Evolutionary conservation across 2,888 invertebrate genomes (phyloP).

Genomic region (Cephus sareptanus): DNA sequence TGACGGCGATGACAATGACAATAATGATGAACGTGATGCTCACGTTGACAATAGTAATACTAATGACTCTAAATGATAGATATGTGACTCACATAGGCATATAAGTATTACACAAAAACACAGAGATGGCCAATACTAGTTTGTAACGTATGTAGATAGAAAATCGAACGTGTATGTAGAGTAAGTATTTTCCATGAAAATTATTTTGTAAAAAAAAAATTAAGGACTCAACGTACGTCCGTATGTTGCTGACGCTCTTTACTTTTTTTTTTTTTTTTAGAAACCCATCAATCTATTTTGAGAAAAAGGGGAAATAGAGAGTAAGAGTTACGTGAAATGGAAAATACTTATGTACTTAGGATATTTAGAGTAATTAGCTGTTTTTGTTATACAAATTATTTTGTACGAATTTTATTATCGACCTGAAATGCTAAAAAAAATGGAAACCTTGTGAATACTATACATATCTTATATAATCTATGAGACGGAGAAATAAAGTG

Average conservation of each 20-base stretch:
- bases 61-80: not conserved
- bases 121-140: conserved; percentile 56
- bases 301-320: not conserved
- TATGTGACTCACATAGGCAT: conserved; percentile 10
- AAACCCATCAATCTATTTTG: not conserved
- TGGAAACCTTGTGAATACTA: conserved; percentile 57
- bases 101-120: not conserved
- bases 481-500: conserved; percentile 25
- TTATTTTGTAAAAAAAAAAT: conserved; percentile 9
- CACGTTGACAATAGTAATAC: not conserved
- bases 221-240: not conserved
- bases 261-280: conserved; percentile 4
- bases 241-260: not conserved
- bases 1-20: conserved; percentile 22
- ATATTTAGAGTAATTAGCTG: conserved; percentile 43
- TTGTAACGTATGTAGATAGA: conserved; percentile 59
- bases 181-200: conserved; percentile 15
- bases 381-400: conserved; percentile 60
- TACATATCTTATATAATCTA: conserved; percentile 53
- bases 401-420: conserved; percentile 60
- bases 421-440: conserved; percentile 24
- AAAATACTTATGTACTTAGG: conserved; percentile 46
- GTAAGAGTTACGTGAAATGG: not conserved
- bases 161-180: conserved; percentile 28
- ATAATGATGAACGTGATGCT: conserved; percentile 19